These are phyloP conservation scores for Athalia rosae DNA, from an alignment of 2,888 invertebrate genomes.

Conservation along the genomic window DNA sequence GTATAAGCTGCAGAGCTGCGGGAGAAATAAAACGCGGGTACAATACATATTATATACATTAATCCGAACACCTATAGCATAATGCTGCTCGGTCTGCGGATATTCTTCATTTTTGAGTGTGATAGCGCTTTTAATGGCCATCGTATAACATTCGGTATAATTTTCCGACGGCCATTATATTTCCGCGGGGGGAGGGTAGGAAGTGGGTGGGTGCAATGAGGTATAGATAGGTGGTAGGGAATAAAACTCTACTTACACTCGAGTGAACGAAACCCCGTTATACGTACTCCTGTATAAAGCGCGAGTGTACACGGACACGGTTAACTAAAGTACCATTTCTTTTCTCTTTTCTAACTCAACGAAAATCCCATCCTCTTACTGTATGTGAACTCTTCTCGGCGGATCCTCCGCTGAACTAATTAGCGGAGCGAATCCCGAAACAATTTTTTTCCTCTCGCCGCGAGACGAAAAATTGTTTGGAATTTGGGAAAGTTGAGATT, in stretches of 20 bases:
- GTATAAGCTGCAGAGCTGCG: no score
- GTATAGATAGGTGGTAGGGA: background rate
- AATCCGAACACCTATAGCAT: background rate
- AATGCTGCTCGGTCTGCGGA: background rate
- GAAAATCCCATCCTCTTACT: background rate
- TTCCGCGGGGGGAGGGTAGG: background rate
- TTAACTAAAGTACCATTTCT: background rate
- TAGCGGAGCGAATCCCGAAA: no score
- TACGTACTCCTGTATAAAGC: background rate
- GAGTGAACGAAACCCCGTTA: conserved; percentile 2
- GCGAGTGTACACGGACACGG: background rate
- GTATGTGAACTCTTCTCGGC: no score
- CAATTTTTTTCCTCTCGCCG: no score
- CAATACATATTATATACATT: background rate
- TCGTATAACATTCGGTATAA: conserved; percentile 41
- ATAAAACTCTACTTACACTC: conserved; percentile 42
- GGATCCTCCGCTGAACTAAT: no score
- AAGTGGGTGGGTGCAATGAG: no score
- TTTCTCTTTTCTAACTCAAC: background rate
- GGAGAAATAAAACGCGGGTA: no score
- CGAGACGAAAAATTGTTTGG: no score
- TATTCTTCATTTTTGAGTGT: conserved; percentile 41
- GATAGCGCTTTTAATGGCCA: conserved; percentile 33
- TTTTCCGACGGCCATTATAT: conserved; percentile 36
- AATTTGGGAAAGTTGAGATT: no score